Evolutionary conservation across 2,888 invertebrate species (phyloP).

Genomic region (Ditula angustiorana): DNA sequence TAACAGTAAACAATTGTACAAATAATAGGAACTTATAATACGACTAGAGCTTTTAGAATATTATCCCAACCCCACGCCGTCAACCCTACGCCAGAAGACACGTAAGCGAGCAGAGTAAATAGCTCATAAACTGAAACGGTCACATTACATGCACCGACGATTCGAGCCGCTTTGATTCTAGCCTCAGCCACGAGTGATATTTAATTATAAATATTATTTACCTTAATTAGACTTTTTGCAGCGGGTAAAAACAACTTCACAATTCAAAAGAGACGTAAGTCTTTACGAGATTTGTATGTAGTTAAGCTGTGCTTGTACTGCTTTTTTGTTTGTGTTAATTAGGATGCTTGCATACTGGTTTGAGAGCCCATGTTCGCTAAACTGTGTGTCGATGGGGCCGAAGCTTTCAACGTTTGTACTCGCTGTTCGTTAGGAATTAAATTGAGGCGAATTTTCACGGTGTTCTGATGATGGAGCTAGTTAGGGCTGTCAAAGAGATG

Average conservation of each 20-base stretch:
- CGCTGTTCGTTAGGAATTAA: conserved; percentile 29
- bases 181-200: conserved; percentile 72
- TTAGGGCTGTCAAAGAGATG: conserved; percentile 35
- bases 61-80: background rate
- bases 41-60: too few relatives aligned
- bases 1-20: too few relatives aligned
- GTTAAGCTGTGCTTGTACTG: conserved; percentile 46
- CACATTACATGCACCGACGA: conserved; percentile 66
- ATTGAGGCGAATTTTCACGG: conserved; percentile 35
- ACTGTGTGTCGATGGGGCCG: conserved; percentile 67
- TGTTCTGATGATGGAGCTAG: conserved; percentile 29
- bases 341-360: conserved; percentile 69
- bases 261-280: background rate
- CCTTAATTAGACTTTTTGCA: conserved; percentile 77
- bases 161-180: conserved; percentile 72
- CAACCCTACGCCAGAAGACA: conserved; percentile 35
- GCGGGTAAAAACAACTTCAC: conserved; percentile 44
- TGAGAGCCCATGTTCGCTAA: conserved; percentile 66
- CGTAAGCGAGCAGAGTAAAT: conserved; percentile 33
- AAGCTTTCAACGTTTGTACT: conserved; percentile 52
- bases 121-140: conserved; percentile 62
- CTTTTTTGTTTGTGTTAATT: conserved; percentile 76
- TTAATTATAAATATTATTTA: conserved; percentile 85
- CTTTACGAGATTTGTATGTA: background rate
- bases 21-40: too few relatives aligned